These are phyloP conservation scores for Austrolebias charrua DNA, from an alignment of 2,797 vertebrate species.

Conservation along the genomic window DNA sequence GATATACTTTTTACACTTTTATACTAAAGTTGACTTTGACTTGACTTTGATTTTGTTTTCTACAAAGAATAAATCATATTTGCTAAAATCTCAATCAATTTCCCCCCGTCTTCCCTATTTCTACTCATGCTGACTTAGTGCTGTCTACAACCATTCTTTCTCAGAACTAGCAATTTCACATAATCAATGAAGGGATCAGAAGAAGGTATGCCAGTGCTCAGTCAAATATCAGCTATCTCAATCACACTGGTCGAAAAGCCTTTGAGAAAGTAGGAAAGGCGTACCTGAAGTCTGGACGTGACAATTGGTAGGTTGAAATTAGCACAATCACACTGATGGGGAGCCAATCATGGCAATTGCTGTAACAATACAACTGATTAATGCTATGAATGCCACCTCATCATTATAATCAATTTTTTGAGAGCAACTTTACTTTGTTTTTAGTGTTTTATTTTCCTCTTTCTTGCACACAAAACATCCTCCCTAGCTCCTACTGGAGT, in stretches of 20 bases:
- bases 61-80: slow-evolving; percentile 73
- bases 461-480: slow-evolving; percentile 11
- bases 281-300: slow-evolving; percentile 70
- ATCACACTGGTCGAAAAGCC: slow-evolving; percentile 63
- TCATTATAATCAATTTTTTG: slow-evolving; percentile 74
- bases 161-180: slow-evolving; percentile 77
- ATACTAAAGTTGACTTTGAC: too few species aligned
- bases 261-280: slow-evolving; percentile 57
- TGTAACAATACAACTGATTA: slow-evolving; percentile 81
- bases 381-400: slow-evolving; percentile 65
- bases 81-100: slow-evolving; percentile 78
- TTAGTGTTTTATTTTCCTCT: slow-evolving; percentile 5
- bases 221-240: slow-evolving; percentile 77
- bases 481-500: slow-evolving; percentile 2
- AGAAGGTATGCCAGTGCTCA: slow-evolving; percentile 66
- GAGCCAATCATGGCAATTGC: slow-evolving; percentile 74
- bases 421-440: slow-evolving; percentile 66
- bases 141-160: slow-evolving; percentile 67
- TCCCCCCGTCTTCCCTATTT: slow-evolving; percentile 53
- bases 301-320: slow-evolving; percentile 81
- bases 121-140: slow-evolving; percentile 70
- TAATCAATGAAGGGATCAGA: slow-evolving; percentile 76
- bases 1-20: too few species aligned
- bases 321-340: slow-evolving; percentile 79
- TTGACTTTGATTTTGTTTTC: too few species aligned